A percentile compares a stretch with the other conserved stretches of the same genome.
phyloP scores from a whole-genome alignment of 2,888 invertebrate species.

The Neoitamus cyanurus region DNA sequence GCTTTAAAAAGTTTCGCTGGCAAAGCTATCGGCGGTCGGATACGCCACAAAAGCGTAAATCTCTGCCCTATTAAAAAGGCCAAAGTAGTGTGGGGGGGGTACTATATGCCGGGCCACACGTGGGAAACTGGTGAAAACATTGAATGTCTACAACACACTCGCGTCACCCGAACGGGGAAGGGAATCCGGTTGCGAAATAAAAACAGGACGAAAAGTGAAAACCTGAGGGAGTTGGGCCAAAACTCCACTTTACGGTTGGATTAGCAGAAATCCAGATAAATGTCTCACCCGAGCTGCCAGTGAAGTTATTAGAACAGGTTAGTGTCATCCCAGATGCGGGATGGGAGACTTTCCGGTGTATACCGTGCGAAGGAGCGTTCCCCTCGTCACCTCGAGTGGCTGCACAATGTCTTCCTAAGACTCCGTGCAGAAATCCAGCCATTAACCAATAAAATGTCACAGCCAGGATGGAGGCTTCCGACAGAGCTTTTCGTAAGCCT shows the following conservation, averaged over 20 bases:
- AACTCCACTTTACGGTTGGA: conserved; percentile 52
- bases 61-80: conserved; percentile 21
- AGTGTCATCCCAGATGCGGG: conserved; percentile 22
- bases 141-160: neutral
- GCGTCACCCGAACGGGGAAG: neutral
- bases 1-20: conserved; percentile 12
- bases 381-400: conserved; percentile 6
- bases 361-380: neutral
- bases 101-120: neutral
- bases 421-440: neutral
- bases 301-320: conserved; percentile 51
- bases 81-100: neutral
- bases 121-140: neutral
- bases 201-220: conserved; percentile 35
- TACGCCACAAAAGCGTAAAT: conserved; percentile 30
- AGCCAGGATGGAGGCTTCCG: neutral
- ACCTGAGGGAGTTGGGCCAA: conserved; percentile 30
- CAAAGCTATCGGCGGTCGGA: conserved; percentile 8
- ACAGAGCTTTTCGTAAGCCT: neutral
- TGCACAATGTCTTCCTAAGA: neutral
- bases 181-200: neutral
- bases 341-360: neutral
- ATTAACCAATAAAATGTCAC: conserved; percentile 36
- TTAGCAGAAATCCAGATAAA: conserved; percentile 51
- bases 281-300: conserved; percentile 49